phyloP scores from a whole-genome alignment of 1,140 invertebrate genomes.

The Drosophila asahinai region DNA sequence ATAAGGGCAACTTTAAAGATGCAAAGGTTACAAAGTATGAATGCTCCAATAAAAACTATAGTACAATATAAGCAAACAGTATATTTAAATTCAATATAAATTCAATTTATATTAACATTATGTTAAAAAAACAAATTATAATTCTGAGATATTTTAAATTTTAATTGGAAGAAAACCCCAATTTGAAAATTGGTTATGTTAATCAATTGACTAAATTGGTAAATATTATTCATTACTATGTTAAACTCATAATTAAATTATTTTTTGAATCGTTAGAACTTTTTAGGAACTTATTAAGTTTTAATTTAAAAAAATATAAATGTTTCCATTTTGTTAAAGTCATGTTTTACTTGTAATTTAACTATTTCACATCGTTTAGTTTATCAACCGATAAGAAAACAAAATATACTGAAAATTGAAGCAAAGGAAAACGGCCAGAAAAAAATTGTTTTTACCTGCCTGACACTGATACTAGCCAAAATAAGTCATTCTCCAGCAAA shows the following conservation, averaged over 20 bases:
- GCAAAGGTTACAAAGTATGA: slow-evolving; percentile 3
- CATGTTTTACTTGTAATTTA: slow-evolving; percentile 16
- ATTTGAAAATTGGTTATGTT: too few relatives aligned
- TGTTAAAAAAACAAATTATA: background rate
- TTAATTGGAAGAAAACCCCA: too few relatives aligned
- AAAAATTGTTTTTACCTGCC: slow-evolving; percentile 34
- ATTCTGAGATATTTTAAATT: background rate
- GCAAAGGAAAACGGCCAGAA: slow-evolving; percentile 17
- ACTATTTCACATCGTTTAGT: slow-evolving; percentile 27
- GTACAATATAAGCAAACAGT: background rate
- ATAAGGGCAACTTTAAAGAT: background rate
- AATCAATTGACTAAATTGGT: background rate
- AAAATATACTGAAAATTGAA: slow-evolving; percentile 9
- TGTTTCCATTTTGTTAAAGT: slow-evolving; percentile 1
- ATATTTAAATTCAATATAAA: slow-evolving; percentile 8
- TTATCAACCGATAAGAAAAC: slow-evolving; percentile 2
- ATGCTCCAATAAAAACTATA: slow-evolving; percentile 7
- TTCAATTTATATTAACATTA: slow-evolving; percentile 7
- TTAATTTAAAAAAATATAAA: background rate
- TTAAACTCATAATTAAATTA: too few relatives aligned
- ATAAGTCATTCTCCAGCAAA: slow-evolving; percentile 41
- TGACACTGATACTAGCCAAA: slow-evolving; percentile 47
- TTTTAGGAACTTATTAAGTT: background rate
- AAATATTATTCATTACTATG: background rate
- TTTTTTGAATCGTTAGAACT: background rate